phyloP scores from a whole-genome alignment of 2,113 vertebrate genomes.

The Anoura caudifer region DNA sequence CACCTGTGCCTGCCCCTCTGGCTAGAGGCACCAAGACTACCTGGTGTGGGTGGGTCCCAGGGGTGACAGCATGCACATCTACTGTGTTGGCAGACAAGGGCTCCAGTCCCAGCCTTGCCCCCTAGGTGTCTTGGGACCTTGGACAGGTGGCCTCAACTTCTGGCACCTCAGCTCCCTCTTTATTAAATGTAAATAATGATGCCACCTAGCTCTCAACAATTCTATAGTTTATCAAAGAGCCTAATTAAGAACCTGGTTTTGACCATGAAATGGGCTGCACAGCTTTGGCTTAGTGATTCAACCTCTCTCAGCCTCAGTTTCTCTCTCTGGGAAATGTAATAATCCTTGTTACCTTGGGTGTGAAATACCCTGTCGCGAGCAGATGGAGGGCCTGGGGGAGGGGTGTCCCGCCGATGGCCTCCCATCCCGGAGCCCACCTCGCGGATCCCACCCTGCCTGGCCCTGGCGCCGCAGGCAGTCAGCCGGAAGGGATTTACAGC shows the following conservation, averaged over 20 bases:
- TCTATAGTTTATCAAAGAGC: neutral
- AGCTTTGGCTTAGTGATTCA: neutral
- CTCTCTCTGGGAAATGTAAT: neutral
- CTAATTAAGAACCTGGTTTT: neutral
- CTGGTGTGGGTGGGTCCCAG: neutral
- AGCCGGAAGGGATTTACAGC: slow-evolving; percentile 64
- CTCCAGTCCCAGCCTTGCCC: neutral
- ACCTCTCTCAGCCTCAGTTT: neutral
- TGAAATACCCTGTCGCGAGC: neutral
- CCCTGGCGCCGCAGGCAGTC: neutral
- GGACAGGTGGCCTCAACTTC: neutral
- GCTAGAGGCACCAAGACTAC: neutral
- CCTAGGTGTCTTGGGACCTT: neutral
- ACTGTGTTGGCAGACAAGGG: neutral
- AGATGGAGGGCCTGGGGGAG: fast-evolving
- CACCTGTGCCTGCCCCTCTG: neutral
- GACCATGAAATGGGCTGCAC: neutral
- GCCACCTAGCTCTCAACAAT: neutral
- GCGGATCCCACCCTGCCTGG: neutral
- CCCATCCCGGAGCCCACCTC: neutral
- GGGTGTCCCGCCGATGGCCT: neutral
- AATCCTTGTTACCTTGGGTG: neutral
- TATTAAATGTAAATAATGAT: neutral
- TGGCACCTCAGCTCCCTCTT: neutral
- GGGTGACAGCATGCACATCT: neutral